Percentiles rank a stretch among this genome's conserved stretches.
phyloP scores from a whole-genome alignment of 2,888 invertebrate species.

The Amphipoea oculea region DNA sequence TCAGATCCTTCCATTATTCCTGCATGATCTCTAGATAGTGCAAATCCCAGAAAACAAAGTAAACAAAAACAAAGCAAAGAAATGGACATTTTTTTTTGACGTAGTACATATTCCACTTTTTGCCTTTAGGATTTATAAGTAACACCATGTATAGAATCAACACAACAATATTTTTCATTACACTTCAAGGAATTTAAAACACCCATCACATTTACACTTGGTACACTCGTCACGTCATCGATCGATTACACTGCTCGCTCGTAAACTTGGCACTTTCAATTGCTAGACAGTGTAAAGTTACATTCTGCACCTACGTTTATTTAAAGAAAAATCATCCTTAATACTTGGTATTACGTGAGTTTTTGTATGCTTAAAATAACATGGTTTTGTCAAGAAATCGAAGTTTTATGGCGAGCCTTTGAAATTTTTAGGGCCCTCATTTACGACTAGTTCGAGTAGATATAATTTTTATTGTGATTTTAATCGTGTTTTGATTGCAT shows the following conservation, averaged over 20 bases:
- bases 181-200: slow-evolving; percentile 65
- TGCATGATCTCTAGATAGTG: not conserved
- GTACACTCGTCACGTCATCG: slow-evolving; percentile 73
- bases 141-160: slow-evolving; percentile 30
- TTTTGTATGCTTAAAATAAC: not conserved
- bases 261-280: slow-evolving; percentile 78
- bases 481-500: slow-evolving; percentile 50
- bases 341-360: not conserved
- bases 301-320: not conserved
- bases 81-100: not conserved
- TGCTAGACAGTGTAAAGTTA: slow-evolving; percentile 70
- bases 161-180: slow-evolving; percentile 48
- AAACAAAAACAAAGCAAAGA: not conserved
- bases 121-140: too few relatives aligned
- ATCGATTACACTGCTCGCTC: slow-evolving; percentile 78
- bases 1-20: not conserved
- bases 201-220: slow-evolving; percentile 68
- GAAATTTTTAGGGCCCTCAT: slow-evolving; percentile 52
- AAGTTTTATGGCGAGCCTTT: slow-evolving; percentile 61
- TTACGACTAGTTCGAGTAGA: slow-evolving; percentile 49
- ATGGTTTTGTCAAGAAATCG: slow-evolving; percentile 33
- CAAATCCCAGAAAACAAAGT: not conserved
- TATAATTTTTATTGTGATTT: slow-evolving; percentile 59
- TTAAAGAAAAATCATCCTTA: slow-evolving; percentile 43
- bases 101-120: not conserved